A percentile compares a stretch with the other conserved stretches of the same genome.
phyloP scores from a whole-genome alignment of 2,113 vertebrate genomes.

The Mellivora capensis region DNA sequence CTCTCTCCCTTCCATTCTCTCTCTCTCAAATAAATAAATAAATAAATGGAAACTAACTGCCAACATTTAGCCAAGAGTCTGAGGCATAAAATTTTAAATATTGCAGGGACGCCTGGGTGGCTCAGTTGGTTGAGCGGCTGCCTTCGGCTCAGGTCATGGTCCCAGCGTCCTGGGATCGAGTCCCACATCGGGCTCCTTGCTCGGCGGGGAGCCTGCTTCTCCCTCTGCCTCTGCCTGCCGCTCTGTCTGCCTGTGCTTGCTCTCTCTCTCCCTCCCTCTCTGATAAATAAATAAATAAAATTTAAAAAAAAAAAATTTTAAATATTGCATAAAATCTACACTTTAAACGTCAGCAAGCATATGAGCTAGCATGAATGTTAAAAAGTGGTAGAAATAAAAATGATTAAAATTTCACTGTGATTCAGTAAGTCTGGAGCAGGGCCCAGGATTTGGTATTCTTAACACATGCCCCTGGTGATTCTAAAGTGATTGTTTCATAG shows the following conservation, averaged over 20 bases:
- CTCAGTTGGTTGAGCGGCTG: too few species aligned
- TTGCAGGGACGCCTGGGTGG: too few species aligned
- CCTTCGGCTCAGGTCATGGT: too few species aligned
- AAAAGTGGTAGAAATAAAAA: constrained; percentile 14
- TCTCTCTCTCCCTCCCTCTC: too few species aligned
- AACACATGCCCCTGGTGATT: not conserved
- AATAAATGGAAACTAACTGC: not conserved
- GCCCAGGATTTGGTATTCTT: not conserved
- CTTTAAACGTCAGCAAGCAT: not conserved
- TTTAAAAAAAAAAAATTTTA: too few species aligned
- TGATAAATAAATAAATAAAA: too few species aligned
- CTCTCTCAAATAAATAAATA: too few species aligned
- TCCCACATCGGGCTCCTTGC: too few species aligned
- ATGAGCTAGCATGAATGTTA: not conserved
- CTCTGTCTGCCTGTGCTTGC: too few species aligned
- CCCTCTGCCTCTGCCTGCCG: too few species aligned
- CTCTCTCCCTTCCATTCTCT: not conserved
- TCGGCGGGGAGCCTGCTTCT: too few species aligned
- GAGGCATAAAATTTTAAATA: not conserved
- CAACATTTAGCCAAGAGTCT: not conserved
- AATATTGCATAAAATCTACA: not conserved
- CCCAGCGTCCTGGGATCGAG: too few species aligned
- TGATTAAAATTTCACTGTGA: not conserved
- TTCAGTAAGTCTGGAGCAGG: not conserved
- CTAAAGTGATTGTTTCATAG: not conserved